These are phyloP conservation scores for Pteromalus puparum DNA, from an alignment of 1,140 invertebrate species.

Conservation along the genomic window DNA sequence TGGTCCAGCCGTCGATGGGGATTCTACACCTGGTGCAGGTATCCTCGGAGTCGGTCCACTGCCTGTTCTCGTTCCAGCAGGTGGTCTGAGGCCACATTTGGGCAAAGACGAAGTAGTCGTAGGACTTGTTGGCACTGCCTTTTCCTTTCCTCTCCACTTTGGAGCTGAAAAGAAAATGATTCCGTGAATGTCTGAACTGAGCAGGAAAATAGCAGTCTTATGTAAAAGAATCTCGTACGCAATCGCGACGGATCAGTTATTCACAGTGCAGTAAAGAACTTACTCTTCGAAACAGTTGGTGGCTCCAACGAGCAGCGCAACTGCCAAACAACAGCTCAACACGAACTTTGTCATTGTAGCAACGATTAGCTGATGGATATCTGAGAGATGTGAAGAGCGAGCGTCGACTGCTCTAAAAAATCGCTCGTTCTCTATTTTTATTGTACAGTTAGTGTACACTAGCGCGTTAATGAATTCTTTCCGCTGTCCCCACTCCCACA, in stretches of 20 bases:
- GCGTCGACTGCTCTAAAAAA: background rate
- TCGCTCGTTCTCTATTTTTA: background rate
- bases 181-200: background rate
- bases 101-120: background rate
- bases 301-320: background rate
- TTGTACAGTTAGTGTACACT: background rate
- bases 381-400: background rate
- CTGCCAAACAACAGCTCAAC: background rate
- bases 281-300: background rate
- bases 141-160: background rate
- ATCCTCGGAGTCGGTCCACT: background rate
- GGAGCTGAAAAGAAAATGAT: background rate
- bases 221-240: no score
- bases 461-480: background rate
- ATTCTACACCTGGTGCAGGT: background rate
- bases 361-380: background rate
- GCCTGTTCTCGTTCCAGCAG: conserved; percentile 4
- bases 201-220: no score
- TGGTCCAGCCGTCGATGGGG: background rate
- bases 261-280: background rate
- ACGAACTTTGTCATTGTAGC: background rate
- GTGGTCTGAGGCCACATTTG: conserved; percentile 26
- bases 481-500: background rate
- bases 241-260: background rate
- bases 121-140: background rate